Base-by-base conservation (phyloP, 2,888 invertebrate species). In the Lithophane ornitopus region DNA sequence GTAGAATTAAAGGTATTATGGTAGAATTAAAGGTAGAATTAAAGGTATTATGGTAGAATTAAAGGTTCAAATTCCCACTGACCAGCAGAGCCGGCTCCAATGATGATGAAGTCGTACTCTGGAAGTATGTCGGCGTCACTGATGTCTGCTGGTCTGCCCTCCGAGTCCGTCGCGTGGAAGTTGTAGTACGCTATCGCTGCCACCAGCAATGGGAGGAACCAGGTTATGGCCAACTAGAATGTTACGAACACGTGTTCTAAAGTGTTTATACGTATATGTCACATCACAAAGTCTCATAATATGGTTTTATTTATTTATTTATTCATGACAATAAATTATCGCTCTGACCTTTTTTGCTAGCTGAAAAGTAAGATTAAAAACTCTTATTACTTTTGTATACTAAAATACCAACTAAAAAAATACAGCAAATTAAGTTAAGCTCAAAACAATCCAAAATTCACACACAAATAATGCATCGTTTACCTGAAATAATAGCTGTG, bases 81-180 rank as follows among this genome's bases (percentile, higher is more conserved):
- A 97, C 98, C 98, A 91, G 98, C 98, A 0, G 99, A 99, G 22
- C 99, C 99, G 0, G 98, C 98, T 1, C 99, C 99, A 49, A 99
- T 97, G 72, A 98, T 96, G 87, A 99, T 98, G 90, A 99, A 99
- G 93, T 99, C 98, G 89, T 98, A 98, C 58, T 97, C 97, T 0
- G 97, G 97, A 41, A 97, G 93, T 67, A 98, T 93, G 52, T 97
- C 95, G 34, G 97, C 97, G 12, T 97, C 97, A 0, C 97, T 97
- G 56, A 98, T 96, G 87, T 98, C 97, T n/a, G 98, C 97, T 0
- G 98, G 98, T 73, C 98, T 97, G 0, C 98, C 98, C 92, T 98
- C 98, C 0, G 98, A 98, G 92, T 98, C 98, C 91, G 98, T 97
- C 81, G 98, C 97, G 89, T 98, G 98, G 92, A 98, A 98, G 91